Evolutionary conservation across 92 coral and sea anemone species (phyloP).

Genomic region (Diadumene lineata): DNA sequence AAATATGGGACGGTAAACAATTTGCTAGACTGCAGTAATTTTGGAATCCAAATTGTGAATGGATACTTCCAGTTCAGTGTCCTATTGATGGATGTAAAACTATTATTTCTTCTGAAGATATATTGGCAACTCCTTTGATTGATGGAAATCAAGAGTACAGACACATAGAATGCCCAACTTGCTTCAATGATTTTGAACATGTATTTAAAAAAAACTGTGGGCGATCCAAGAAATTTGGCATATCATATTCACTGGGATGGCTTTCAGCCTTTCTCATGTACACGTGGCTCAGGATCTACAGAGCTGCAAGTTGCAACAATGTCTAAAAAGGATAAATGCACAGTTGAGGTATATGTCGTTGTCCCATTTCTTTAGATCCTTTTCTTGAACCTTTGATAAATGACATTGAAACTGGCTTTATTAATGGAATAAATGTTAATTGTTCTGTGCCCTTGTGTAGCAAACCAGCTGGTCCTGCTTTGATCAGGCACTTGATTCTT

Average conservation of each 20-base stretch:
- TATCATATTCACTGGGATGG: conserved; percentile 74
- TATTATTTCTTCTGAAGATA: conserved; percentile 30
- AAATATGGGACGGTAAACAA: conserved; percentile 63
- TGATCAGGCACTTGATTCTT: conserved; percentile 53
- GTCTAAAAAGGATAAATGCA: conserved; percentile 43
- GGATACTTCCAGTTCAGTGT: conserved; percentile 53
- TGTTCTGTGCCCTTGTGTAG: conserved; percentile 42
- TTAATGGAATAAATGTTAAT: conserved; percentile 60
- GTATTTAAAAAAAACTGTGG: conserved; percentile 26
- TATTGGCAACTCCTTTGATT: conserved; percentile 28
- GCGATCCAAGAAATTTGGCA: conserved; percentile 65
- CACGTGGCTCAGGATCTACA: conserved; percentile 53
- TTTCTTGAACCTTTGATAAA: conserved; percentile 61
- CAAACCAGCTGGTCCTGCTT: conserved; percentile 45
- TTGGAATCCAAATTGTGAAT: conserved; percentile 61
- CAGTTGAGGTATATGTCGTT: conserved; percentile 62
- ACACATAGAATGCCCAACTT: conserved; percentile 30
- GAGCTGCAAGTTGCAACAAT: conserved; percentile 47
- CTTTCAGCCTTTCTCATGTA: conserved; percentile 61
- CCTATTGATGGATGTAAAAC: conserved; percentile 21
- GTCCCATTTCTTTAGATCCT: conserved; percentile 57
- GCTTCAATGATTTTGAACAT: conserved; percentile 30
- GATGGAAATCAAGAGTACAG: conserved; percentile 21
- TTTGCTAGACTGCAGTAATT: conserved; percentile 52
- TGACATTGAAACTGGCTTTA: conserved; percentile 67